Conservation (phyloP, 2,797 vertebrate species). For the Anguilla pacifica region DNA sequence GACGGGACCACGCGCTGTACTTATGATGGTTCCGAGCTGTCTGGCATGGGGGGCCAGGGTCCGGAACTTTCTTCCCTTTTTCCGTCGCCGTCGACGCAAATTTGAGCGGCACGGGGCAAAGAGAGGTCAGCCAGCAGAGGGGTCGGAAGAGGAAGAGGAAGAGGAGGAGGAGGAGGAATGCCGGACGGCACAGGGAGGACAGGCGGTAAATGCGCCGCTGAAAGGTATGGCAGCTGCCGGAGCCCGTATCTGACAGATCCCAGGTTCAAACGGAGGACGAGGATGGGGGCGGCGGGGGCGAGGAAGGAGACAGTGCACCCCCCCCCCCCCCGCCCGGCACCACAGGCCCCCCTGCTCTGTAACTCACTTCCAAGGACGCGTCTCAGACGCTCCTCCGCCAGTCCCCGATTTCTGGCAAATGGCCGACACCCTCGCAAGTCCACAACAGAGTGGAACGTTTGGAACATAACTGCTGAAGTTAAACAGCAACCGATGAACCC, state of each 20-base stretch:
- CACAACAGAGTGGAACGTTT: no score
- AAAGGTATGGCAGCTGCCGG: conserved; percentile 54
- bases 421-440: no score
- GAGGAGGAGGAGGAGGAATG: not conserved
- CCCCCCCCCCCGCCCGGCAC: not conserved
- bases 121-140: not conserved
- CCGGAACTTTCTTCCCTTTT: not conserved
- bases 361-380: not conserved
- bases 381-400: not conserved
- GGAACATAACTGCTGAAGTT: no score
- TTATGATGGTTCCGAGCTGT: not conserved
- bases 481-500: no score
- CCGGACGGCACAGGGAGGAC: conserved; percentile 32
- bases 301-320: not conserved
- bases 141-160: not conserved
- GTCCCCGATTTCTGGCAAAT: not conserved
- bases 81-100: not conserved
- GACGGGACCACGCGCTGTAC: no score
- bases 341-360: not conserved
- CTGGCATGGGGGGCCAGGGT: not conserved
- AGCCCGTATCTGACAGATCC: conserved; percentile 35
- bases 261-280: conserved; percentile 39
- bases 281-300: conserved; percentile 34
- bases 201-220: conserved; percentile 39
- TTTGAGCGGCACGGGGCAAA: not conserved